These are phyloP conservation scores for Hirudo medicinalis DNA, from an alignment of 1,140 invertebrate genomes.

Conservation along the genomic window DNA sequence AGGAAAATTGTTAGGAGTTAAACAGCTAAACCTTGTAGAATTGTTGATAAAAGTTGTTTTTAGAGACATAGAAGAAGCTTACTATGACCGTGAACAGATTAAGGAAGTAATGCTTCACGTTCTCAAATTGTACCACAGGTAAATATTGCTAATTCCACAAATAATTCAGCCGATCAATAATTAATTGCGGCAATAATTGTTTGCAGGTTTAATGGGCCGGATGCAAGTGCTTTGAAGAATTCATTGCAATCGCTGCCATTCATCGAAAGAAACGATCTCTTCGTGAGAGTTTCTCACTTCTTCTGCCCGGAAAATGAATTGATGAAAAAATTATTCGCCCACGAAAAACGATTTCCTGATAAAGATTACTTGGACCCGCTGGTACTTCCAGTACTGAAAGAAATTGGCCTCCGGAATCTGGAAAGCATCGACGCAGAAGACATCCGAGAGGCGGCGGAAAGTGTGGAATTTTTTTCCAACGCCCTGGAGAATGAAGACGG, in stretches of 20 bases:
- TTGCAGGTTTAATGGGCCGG: not conserved
- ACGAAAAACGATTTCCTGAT: slow-evolving; percentile 21
- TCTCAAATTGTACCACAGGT: slow-evolving; percentile 17
- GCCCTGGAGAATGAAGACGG: not conserved
- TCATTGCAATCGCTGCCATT: slow-evolving; percentile 18
- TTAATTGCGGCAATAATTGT: not conserved
- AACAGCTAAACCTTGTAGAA: slow-evolving; percentile 14
- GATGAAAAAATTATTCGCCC: slow-evolving; percentile 16
- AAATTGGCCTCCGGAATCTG: slow-evolving; percentile 20
- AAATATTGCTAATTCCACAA: not conserved
- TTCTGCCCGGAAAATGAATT: slow-evolving; percentile 22
- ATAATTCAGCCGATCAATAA: no score
- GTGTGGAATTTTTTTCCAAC: slow-evolving; percentile 1
- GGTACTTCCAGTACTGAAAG: slow-evolving; percentile 18
- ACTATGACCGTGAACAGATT: slow-evolving; percentile 17
- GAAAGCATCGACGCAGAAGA: slow-evolving; percentile 21
- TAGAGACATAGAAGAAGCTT: slow-evolving; percentile 19
- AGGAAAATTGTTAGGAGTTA: slow-evolving; percentile 15
- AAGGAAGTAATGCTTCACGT: slow-evolving; percentile 22
- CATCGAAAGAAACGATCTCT: slow-evolving; percentile 20
- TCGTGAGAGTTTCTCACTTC: slow-evolving; percentile 16
- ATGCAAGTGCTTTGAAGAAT: not conserved
- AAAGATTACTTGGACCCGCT: slow-evolving; percentile 18
- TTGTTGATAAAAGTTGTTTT: slow-evolving; percentile 20
- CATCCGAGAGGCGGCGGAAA: slow-evolving; percentile 15